Percentiles rank a stretch among this genome's conserved stretches.
Evolutionary conservation across 1,140 invertebrate genomes (phyloP).

Genomic region (Pogonomyrmex barbatus): DNA sequence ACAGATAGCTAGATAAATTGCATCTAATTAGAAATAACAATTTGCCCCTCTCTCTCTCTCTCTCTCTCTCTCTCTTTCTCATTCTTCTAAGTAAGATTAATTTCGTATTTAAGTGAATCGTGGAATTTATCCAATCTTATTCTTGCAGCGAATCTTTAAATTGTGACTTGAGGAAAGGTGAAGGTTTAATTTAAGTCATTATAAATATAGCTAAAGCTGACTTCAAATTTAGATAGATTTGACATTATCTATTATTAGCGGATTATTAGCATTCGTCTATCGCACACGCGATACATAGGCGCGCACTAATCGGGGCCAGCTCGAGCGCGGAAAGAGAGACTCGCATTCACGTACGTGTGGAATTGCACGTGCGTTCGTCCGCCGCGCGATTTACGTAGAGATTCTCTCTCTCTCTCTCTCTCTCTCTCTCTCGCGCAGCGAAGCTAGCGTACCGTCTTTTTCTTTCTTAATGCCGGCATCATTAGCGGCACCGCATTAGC

Average conservation of each 20-base stretch:
- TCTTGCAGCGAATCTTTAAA: background rate
- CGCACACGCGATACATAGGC: too few species aligned
- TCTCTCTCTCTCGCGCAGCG: background rate
- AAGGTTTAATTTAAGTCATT: slow-evolving; percentile 1
- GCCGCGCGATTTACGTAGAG: slow-evolving; percentile 5
- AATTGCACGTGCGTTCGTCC: background rate
- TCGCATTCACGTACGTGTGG: background rate
- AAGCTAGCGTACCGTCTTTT: slow-evolving; percentile 7
- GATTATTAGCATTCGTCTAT: background rate
- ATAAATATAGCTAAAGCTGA: background rate
- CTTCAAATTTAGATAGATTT: background rate
- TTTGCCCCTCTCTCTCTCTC: too few species aligned
- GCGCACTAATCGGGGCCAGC: too few species aligned
- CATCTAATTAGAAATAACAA: too few species aligned
- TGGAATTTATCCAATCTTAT: too few species aligned
- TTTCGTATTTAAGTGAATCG: background rate
- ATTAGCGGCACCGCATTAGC: slow-evolving; percentile 55
- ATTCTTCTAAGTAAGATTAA: background rate
- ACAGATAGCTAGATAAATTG: too few species aligned
- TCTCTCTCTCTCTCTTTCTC: background rate
- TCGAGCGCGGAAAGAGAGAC: background rate
- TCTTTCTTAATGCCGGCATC: slow-evolving; percentile 57
- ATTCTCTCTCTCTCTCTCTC: too few species aligned
- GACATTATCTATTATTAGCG: background rate
- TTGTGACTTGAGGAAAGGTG: background rate